Evolutionary conservation across 2,888 invertebrate species (phyloP).

Genomic region (Lapara coniferarum): DNA sequence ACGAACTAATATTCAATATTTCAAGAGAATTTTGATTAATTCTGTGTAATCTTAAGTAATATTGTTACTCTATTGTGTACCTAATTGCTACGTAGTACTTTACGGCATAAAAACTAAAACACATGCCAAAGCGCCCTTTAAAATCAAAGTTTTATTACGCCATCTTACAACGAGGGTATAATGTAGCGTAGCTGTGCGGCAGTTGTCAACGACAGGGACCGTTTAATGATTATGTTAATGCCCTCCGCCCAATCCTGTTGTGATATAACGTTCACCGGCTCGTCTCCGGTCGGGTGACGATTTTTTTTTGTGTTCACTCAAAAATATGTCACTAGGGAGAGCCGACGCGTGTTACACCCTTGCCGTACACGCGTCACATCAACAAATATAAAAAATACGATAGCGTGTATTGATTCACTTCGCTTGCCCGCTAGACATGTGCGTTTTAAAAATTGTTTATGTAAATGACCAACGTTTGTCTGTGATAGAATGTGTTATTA

Average conservation of each 20-base stretch:
- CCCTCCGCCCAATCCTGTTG: slow-evolving; percentile 43
- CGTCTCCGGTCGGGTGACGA: slow-evolving; percentile 46
- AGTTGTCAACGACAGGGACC: slow-evolving; percentile 55
- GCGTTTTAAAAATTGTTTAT: slow-evolving; percentile 17
- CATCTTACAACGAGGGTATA: slow-evolving; percentile 13
- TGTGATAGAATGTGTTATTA: slow-evolving; percentile 14
- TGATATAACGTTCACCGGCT: slow-evolving; percentile 33
- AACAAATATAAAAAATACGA: slow-evolving; percentile 37
- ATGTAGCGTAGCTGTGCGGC: slow-evolving; percentile 15
- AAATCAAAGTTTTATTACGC: slow-evolving; percentile 15
- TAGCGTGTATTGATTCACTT: slow-evolving; percentile 38
- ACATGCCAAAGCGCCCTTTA: slow-evolving; percentile 2
- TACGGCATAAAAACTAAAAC: background rate
- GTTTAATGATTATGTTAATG: slow-evolving; percentile 64
- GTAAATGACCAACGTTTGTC: background rate
- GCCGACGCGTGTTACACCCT: slow-evolving; percentile 32
- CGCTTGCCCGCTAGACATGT: slow-evolving; percentile 2
- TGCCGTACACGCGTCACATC: slow-evolving; percentile 41
- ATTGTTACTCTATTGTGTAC: background rate
- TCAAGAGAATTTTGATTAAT: background rate
- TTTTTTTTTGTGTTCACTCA: slow-evolving; percentile 57
- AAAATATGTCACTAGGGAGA: slow-evolving; percentile 66
- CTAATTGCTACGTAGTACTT: background rate
- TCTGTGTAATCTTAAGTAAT: background rate
- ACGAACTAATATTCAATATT: background rate